These are phyloP conservation scores for Acanthornis magna DNA, from an alignment of 2,797 vertebrate species.

Conservation along the genomic window DNA sequence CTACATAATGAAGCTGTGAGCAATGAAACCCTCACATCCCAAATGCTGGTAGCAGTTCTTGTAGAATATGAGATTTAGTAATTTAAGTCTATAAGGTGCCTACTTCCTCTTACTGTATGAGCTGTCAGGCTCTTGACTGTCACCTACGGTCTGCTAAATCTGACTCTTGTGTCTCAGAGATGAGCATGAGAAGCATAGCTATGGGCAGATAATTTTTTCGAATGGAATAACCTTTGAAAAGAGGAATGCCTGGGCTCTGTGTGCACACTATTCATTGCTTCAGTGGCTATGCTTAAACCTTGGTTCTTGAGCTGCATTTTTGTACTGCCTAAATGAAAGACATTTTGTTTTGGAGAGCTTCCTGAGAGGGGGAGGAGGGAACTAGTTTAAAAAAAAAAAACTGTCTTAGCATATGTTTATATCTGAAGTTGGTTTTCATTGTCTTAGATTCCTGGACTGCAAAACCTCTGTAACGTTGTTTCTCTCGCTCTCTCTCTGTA, in stretches of 20 bases:
- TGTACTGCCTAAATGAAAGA: neutral
- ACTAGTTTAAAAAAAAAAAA: neutral
- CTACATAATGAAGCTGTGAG: neutral
- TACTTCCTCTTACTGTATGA: neutral
- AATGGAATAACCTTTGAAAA: neutral
- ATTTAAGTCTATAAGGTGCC: neutral
- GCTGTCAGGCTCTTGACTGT: neutral
- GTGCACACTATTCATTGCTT: neutral
- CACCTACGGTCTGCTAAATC: neutral
- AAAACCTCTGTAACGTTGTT: neutral
- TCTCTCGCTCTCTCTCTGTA: neutral
- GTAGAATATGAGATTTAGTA: neutral
- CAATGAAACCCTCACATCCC: neutral
- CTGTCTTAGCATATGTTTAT: neutral
- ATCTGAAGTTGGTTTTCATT: neutral
- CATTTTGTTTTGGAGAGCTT: neutral
- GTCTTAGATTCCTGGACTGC: neutral
- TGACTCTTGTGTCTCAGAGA: neutral
- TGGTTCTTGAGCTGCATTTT: neutral
- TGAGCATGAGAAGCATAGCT: neutral
- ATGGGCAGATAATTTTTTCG: neutral
- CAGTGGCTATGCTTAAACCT: neutral
- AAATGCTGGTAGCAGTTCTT: neutral
- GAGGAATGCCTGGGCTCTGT: neutral
- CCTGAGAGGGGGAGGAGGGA: neutral